These are phyloP conservation scores for Microplitis deprimator DNA, from an alignment of 2,888 invertebrate genomes.

Conservation along the genomic window DNA sequence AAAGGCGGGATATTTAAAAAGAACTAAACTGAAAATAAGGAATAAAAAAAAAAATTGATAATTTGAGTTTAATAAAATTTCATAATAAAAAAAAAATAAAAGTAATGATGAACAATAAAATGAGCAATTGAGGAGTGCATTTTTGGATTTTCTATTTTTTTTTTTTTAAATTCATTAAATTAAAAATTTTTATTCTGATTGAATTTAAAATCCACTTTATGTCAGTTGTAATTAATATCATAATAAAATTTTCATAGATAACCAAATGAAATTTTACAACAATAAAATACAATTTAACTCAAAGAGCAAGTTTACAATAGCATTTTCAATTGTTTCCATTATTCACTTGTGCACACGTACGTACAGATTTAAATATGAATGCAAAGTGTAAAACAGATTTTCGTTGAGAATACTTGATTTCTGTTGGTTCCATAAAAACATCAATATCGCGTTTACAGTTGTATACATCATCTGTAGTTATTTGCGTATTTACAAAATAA, in stretches of 20 bases:
- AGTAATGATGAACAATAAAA: too few relatives aligned
- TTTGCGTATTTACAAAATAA: conserved; percentile 7
- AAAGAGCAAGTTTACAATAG: conserved; percentile 10
- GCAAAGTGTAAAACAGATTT: conserved; percentile 7
- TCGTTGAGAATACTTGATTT: conserved; percentile 13
- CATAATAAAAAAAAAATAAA: too few relatives aligned
- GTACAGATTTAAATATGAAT: background rate
- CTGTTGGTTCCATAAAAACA: background rate
- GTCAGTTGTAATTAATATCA: background rate
- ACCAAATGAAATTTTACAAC: background rate
- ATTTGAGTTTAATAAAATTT: too few relatives aligned
- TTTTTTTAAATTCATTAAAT: background rate
- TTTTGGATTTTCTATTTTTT: background rate
- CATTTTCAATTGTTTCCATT: conserved; percentile 12
- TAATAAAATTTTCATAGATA: background rate
- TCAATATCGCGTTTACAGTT: background rate
- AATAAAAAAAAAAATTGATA: too few relatives aligned
- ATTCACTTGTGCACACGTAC: background rate
- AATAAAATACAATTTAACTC: background rate
- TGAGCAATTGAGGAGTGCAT: too few relatives aligned
- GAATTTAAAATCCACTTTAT: background rate
- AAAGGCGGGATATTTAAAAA: too few relatives aligned
- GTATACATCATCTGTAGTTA: background rate
- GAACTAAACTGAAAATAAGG: too few relatives aligned
- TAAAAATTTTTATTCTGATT: background rate